Evolutionary conservation across 2,113 vertebrate genomes (phyloP).

Genomic region (Leucoraja erinaceus): DNA sequence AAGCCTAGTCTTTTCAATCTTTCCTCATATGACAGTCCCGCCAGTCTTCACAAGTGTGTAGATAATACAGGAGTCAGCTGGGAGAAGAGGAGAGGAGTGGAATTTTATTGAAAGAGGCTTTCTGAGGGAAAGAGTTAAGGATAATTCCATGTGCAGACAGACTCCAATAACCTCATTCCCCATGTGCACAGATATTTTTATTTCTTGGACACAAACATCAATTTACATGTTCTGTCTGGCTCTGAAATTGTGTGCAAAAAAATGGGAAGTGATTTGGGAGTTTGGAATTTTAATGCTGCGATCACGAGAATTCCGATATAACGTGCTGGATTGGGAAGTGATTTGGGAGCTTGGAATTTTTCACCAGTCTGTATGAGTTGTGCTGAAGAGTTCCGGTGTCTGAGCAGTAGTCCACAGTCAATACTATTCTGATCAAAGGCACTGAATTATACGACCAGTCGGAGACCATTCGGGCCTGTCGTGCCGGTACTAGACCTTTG

Average conservation of each 20-base stretch:
- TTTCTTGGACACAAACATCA: constrained; percentile 24
- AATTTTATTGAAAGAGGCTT: neutral
- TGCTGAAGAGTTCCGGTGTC: neutral
- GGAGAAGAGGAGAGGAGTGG: too few relatives aligned
- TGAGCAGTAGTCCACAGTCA: neutral
- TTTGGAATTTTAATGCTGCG: constrained; percentile 26
- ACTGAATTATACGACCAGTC: neutral
- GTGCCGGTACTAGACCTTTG: neutral
- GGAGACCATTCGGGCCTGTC: neutral
- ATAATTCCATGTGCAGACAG: constrained; percentile 1
- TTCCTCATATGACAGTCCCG: too few relatives aligned
- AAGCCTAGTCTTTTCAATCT: too few relatives aligned
- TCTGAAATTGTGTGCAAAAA: neutral
- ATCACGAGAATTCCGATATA: neutral
- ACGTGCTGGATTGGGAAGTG: constrained; percentile 14
- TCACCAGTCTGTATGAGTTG: neutral
- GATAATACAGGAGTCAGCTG: neutral
- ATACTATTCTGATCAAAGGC: neutral
- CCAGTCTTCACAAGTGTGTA: too few relatives aligned
- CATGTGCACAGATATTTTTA: neutral
- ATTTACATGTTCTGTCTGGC: constrained; percentile 29
- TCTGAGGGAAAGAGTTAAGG: constrained; percentile 19
- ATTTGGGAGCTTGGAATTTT: constrained; percentile 26
- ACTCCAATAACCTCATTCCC: constrained; percentile 21
- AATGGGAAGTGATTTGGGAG: constrained; percentile 30